Conservation (phyloP, 2,797 vertebrate species). For the Hozukius guyotensis region DNA sequence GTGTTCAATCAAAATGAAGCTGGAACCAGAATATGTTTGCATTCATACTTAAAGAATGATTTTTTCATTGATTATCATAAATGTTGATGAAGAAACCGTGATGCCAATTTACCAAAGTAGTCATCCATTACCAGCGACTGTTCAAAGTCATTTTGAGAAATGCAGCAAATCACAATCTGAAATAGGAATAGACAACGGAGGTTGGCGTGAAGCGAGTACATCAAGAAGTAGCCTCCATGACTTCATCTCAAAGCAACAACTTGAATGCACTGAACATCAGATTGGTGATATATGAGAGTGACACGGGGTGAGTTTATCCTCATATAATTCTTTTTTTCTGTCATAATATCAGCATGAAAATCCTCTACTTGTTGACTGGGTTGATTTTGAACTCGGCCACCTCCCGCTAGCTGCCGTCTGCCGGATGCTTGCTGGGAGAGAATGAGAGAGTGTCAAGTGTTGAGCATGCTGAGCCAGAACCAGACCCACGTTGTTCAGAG, state of each 20-base stretch:
- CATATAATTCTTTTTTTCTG: neutral
- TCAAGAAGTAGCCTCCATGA: neutral
- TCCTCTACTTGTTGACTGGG: constrained; percentile 22
- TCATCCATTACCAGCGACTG: neutral
- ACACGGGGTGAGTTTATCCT: neutral
- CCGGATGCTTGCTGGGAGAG: constrained; percentile 43
- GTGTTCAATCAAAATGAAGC: neutral
- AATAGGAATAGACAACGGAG: neutral
- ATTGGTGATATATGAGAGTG: neutral
- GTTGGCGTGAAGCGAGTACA: neutral
- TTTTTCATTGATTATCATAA: neutral
- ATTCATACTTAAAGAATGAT: no score
- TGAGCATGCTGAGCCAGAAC: constrained; percentile 20
- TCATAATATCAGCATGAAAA: constrained; percentile 30
- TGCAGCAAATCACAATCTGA: neutral
- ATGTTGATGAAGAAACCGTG: neutral
- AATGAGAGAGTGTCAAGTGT: constrained; percentile 29
- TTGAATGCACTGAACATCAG: neutral
- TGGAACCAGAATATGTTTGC: neutral
- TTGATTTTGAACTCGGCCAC: constrained; percentile 36
- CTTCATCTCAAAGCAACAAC: neutral
- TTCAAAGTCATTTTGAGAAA: neutral
- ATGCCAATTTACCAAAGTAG: neutral
- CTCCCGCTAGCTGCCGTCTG: constrained; percentile 58
- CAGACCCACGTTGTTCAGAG: constrained; percentile 20